Evolutionary conservation across 2,888 invertebrate species (phyloP), one percentile per base, ranked within the genome.

Genomic region (Notodonta ziczac): DNA sequence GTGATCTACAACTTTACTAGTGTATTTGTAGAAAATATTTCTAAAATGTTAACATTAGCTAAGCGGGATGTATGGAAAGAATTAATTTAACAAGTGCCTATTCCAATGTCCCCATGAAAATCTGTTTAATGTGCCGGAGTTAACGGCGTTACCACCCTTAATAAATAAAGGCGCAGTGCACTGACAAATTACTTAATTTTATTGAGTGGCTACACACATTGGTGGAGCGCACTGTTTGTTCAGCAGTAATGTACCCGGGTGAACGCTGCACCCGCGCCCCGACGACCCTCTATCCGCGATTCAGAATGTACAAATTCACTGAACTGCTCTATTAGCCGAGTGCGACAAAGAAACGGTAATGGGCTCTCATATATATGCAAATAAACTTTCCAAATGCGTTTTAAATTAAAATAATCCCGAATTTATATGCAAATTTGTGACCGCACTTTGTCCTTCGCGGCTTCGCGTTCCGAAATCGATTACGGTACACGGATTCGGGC

Each of bases 371-470:
- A 88, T 90, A 91, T 84, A 93, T 92, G 92, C 87, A 88, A 92
- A 92, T 92, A 90, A 85, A 89, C 86, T 87, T 85, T 84, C 83
- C 78, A 85, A 91, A 90, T 90, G 91, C 90, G 87, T 88, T 90
- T 87, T 83, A 90, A 91, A 92, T 92, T 92, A 93, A 91, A 91
- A 91, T 91, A 90, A 92, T 90, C 89, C 89, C 84, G 80, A 91
- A 91, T 91, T 91, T 91, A 91, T 89, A 93, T 92, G 93, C 88
- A 88, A 93, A 91, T 92, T 89, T 82, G 86, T 88, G 87, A 88
- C 90, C 90, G 88, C 90, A 87, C 83, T 90, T 88, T 87, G 91
- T 90, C 90, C 90, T 90, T 89, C 86, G 88, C 88, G 88, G 90
- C 85, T 89, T 78, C 86, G 85, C 86, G 84, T 89, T 85, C 82